Conservation (phyloP, 1,140 invertebrate genomes). For the Drosophila busckii region DNA sequence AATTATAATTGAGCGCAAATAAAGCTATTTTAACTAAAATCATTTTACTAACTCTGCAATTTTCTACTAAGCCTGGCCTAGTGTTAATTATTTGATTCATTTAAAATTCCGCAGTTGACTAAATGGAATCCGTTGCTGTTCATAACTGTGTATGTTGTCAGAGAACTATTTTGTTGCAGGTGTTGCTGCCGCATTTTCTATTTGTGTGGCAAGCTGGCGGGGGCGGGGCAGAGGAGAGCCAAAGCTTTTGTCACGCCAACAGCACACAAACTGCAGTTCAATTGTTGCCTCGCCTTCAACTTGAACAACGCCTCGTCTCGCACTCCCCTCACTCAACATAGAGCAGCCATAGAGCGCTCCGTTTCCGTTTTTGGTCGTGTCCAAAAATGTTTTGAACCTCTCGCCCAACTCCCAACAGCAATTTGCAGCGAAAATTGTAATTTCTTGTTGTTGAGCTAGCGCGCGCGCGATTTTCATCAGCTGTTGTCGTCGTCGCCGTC, state of each 20-base stretch:
- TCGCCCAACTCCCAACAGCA: conserved; percentile 66
- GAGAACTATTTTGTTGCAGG: conserved; percentile 1
- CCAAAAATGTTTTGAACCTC: conserved; percentile 69
- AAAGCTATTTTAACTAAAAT: too few species aligned
- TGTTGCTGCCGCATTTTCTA: conserved; percentile 19
- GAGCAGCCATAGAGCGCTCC: too few species aligned
- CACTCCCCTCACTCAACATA: neutral
- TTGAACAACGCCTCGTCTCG: conserved; percentile 23
- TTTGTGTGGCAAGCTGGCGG: too few species aligned
- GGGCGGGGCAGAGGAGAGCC: neutral
- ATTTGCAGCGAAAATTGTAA: conserved; percentile 76
- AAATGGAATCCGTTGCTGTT: too few species aligned
- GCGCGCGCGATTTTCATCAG: conserved; percentile 68
- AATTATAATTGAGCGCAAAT: too few species aligned
- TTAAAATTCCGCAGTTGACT: too few species aligned
- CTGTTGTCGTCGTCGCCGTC: conserved; percentile 40
- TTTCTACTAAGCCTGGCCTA: too few species aligned
- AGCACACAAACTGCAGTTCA: conserved; percentile 72
- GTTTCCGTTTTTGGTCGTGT: conserved; percentile 24
- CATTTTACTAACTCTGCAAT: too few species aligned
- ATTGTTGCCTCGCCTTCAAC: conserved; percentile 66
- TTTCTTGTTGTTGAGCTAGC: conserved; percentile 52
- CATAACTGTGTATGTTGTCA: too few species aligned
- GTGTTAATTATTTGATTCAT: too few species aligned
- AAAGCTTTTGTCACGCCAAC: conserved; percentile 70